Conservation (phyloP, 2,888 invertebrate species). For the Nomada hirtipes region DNA sequence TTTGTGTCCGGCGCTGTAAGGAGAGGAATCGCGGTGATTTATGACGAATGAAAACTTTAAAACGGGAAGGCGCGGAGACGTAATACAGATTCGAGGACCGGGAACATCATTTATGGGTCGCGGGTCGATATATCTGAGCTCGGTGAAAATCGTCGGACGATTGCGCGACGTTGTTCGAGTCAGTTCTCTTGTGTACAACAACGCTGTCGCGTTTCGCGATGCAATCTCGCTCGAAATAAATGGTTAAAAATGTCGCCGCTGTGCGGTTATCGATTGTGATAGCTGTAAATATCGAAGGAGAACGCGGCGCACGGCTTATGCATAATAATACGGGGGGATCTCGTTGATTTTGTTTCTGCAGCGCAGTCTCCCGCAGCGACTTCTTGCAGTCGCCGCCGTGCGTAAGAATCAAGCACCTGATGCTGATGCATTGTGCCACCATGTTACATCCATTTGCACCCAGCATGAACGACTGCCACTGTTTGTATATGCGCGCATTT, state of each 20-base stretch:
- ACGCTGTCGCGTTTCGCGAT: background rate
- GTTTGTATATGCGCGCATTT: conserved; percentile 61
- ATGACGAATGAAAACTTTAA: background rate
- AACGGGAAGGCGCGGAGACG: no score
- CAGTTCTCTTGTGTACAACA: no score
- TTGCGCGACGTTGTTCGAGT: no score
- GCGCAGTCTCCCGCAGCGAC: conserved; percentile 44
- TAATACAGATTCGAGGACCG: no score
- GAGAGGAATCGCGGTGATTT: background rate
- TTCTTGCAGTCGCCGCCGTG: conserved; percentile 46
- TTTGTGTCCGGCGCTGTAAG: background rate
- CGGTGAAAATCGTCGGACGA: no score
- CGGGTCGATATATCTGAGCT: no score
- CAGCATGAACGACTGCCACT: conserved; percentile 64
- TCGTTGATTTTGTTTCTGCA: conserved; percentile 50
- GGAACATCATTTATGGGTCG: no score
- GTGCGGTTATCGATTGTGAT: background rate
- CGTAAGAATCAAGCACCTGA: conserved; percentile 55
- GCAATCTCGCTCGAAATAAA: background rate
- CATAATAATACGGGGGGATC: background rate
- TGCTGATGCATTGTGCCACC: conserved; percentile 63
- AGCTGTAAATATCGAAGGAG: background rate
- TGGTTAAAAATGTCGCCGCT: background rate
- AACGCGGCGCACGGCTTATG: background rate
- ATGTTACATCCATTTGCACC: conserved; percentile 65